Base-by-base conservation (phyloP, 2,113 vertebrate species). In the Sturnira hondurensis region DNA sequence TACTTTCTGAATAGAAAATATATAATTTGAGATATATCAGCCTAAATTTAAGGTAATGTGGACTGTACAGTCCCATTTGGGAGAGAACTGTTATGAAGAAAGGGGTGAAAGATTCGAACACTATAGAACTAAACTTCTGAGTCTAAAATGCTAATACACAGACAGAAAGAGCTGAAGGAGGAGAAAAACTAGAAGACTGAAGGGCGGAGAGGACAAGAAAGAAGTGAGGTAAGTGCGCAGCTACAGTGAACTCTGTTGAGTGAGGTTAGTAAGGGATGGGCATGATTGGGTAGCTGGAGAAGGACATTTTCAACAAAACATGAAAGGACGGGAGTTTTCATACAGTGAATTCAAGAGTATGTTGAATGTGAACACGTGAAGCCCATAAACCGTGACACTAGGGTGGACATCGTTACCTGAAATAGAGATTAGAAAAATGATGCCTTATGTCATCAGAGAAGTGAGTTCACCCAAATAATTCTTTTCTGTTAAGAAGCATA, bases 241-340 rank as follows among this genome's bases (percentile, higher is more conserved):
- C 9, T 1, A 4, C 0, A 7, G 16, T 56, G 5, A 43, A 61
- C n/a, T 80, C 17, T 71, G 3, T n/a, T n/a, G 5, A n/a, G 7
- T 50, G 61, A 47, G 13, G 13, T 52, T 70, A 67, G 17, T 52
- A 33, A 68, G 7, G 2, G 8, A 50, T 52, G 13, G 77, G 24
- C 17, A 47, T 56, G 67, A 15, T 16, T 58, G 2, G 11, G 22
- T 78, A 73, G 58, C 15, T 24, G 85, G 67, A 47, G 54, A 89
- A 70, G 56, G 77, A 12, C 26, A 76, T 7, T 76, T 70, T 89
- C 33, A 50, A 67, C 26, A 76, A 82, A 52, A 47, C 36, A 36
- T 12, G 7, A 71, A 86, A 83, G 20, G 13, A 45, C 16, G 20
- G 11, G 24, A 38, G 5, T 68, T 71, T 54, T 63, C 56, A n/a